Conservation (phyloP, 2,888 invertebrate genomes). For the Cantharis flavilabris region DNA sequence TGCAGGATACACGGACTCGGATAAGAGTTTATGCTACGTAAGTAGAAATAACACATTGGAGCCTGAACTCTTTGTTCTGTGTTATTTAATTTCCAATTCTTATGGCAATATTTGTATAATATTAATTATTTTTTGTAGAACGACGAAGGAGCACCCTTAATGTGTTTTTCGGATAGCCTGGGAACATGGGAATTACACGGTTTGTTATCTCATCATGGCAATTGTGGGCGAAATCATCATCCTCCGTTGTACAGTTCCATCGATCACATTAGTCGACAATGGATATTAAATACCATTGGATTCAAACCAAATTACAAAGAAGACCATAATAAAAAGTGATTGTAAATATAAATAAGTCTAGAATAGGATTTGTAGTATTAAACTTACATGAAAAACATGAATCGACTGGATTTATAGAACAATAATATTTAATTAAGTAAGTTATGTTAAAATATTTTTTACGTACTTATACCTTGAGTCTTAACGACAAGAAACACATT, state of each 20-base stretch:
- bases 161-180: conserved; percentile 61
- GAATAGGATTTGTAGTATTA: background rate
- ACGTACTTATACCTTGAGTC: background rate
- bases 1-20: conserved; percentile 61
- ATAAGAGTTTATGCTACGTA: conserved; percentile 65
- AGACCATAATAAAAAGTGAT: conserved; percentile 24
- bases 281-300: conserved; percentile 57
- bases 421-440: conserved; percentile 2
- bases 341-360: conserved; percentile 10
- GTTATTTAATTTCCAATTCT: background rate
- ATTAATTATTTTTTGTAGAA: conserved; percentile 55
- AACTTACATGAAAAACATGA: background rate
- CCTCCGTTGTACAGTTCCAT: conserved; percentile 62
- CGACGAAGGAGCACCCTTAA: conserved; percentile 68
- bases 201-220: conserved; percentile 63
- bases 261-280: conserved; percentile 49
- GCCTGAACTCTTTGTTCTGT: background rate
- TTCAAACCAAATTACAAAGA: conserved; percentile 27
- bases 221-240: conserved; percentile 62
- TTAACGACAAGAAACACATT: conserved; percentile 16
- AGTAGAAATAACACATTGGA: conserved; percentile 45
- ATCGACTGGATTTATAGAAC: conserved; percentile 3
- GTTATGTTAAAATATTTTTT: conserved; percentile 1
- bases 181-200: conserved; percentile 66
- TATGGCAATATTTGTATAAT: background rate